phyloP scores from a whole-genome alignment of 2,888 invertebrate species.

The Criorhina ranunculi region DNA sequence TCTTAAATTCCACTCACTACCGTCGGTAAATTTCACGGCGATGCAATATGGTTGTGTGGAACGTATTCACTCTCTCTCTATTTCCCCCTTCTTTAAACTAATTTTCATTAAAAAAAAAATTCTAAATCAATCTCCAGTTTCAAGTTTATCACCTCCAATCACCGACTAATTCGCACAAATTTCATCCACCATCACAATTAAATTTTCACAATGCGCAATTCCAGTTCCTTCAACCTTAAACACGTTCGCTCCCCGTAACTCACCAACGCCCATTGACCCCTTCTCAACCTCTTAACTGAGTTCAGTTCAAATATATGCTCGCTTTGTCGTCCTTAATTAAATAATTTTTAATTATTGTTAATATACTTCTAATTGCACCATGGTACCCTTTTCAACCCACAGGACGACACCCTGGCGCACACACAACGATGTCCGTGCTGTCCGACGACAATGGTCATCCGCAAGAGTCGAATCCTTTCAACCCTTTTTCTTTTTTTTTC shows the following conservation, averaged over 20 bases:
- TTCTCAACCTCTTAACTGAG: slow-evolving; percentile 11
- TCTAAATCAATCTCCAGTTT: neutral
- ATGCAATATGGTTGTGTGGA: no score
- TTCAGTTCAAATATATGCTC: slow-evolving; percentile 53
- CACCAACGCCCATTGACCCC: slow-evolving; percentile 38
- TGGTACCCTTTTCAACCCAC: slow-evolving; percentile 44
- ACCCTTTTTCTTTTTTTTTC: slow-evolving; percentile 43
- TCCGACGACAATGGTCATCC: slow-evolving; percentile 43
- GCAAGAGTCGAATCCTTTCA: slow-evolving; percentile 43
- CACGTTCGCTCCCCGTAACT: neutral
- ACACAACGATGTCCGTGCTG: slow-evolving; percentile 8
- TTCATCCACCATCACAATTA: slow-evolving; percentile 48
- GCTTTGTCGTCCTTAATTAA: slow-evolving; percentile 83
- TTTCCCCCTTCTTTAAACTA: neutral
- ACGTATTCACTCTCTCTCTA: no score
- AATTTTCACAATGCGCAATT: slow-evolving; percentile 52
- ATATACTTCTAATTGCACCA: slow-evolving; percentile 85
- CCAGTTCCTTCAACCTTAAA: neutral
- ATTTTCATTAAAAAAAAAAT: neutral
- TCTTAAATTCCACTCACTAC: no score
- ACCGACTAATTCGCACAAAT: slow-evolving; percentile 67
- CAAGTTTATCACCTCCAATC: slow-evolving; percentile 29
- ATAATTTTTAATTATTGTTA: slow-evolving; percentile 85
- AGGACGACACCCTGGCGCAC: slow-evolving; percentile 2
- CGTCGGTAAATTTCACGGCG: no score